A percentile compares a stretch with the other conserved stretches of the same genome.
Conservation (phyloP, 2,113 vertebrate genomes). For the Epinephelus fuscoguttatus region DNA sequence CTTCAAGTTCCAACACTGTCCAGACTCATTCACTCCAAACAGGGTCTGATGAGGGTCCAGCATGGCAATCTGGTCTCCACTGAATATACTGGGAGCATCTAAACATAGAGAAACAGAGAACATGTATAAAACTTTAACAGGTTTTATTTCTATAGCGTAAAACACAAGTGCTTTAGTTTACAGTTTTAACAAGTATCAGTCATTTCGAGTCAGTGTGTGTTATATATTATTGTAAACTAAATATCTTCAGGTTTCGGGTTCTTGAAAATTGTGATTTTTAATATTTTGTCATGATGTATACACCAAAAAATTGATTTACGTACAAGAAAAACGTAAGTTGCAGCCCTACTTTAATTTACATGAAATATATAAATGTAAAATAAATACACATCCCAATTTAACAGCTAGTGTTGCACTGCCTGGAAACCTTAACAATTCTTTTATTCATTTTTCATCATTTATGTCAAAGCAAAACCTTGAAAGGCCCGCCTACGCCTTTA, state of each 20-base stretch:
- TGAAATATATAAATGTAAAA: too few relatives aligned
- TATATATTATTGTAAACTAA: background rate
- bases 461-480: too few relatives aligned
- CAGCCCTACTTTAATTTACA: background rate
- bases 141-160: background rate
- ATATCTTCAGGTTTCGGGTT: background rate
- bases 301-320: background rate
- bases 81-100: slow-evolving; percentile 99
- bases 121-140: background rate
- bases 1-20: slow-evolving; percentile 98
- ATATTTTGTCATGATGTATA: background rate
- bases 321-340: background rate
- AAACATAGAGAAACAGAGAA: slow-evolving; percentile 60
- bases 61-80: slow-evolving; percentile 97
- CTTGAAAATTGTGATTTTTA: background rate
- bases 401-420: background rate
- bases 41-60: slow-evolving; percentile 97
- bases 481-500: too few relatives aligned
- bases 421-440: background rate
- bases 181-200: background rate
- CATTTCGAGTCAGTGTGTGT: background rate
- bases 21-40: slow-evolving; percentile 95
- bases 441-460: too few relatives aligned
- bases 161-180: too few relatives aligned
- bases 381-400: too few relatives aligned